These are phyloP conservation scores for Natrix natrix DNA, from an alignment of 2,797 vertebrate species.

Conservation along the genomic window DNA sequence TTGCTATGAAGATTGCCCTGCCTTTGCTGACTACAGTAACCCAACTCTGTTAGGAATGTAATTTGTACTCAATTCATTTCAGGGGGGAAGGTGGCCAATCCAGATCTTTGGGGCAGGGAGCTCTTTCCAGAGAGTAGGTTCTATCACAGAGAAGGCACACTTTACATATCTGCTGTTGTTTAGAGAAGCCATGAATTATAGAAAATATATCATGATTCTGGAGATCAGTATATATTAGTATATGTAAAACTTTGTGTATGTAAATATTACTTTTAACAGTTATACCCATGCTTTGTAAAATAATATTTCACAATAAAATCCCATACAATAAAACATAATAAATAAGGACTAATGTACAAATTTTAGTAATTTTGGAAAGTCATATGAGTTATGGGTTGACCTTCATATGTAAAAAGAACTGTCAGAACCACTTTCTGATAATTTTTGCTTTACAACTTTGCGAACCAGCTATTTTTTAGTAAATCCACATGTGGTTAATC, in stretches of 20 bases:
- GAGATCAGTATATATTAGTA: neutral
- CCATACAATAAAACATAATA: neutral
- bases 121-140: neutral
- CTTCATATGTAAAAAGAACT: slow-evolving; percentile 8
- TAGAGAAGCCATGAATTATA: neutral
- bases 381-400: neutral
- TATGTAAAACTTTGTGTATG: neutral
- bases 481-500: neutral
- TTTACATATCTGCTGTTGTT: neutral
- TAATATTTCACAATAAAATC: neutral
- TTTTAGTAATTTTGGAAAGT: neutral
- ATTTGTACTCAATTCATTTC: slow-evolving; percentile 5
- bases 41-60: neutral
- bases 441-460: neutral
- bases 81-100: neutral
- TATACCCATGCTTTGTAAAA: neutral
- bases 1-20: neutral
- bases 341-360: neutral
- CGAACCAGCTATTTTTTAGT: neutral
- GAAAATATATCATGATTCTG: neutral
- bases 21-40: slow-evolving; percentile 44
- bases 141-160: neutral
- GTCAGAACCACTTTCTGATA: neutral
- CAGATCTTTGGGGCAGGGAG: neutral
- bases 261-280: neutral